Base-by-base conservation (phyloP, 2,888 invertebrate genomes). In the Ormyrus nitidulus region DNA sequence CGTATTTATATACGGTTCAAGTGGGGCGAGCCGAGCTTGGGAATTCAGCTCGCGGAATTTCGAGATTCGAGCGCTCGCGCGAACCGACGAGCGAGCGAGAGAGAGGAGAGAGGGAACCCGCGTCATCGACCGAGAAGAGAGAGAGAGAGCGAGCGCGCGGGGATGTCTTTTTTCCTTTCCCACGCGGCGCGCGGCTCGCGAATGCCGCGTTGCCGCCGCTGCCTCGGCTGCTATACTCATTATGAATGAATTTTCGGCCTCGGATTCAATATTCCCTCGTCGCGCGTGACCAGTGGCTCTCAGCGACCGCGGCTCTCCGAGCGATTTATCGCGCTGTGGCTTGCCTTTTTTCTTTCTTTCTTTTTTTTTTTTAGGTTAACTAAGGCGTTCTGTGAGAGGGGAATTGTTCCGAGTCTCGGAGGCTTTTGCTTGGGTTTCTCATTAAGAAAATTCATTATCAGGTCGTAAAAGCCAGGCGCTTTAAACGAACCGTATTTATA, bases 171-270 rank as follows among this genome's bases (percentile, higher is more conserved):
- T 80, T 80, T 80, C 80, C 80, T 77, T 80, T 80, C 80, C 80
- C 81, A 78, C 77, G 81, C 77, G 80, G 51, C 51, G 68, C 70
- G 70, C 49, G 58, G 64, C 54, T 34, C n/a, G 19, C 6, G 58
- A 58, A 44, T 10, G 58, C n/a, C 59, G 49, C 6, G 34, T 48
- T 58, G 6, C 11, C 66, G 73, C 19, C 64, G 71, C 53, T 34
- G 34, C 19, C 19, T 19, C 19, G 19, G 19, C 79, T 19, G 19
- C 19, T 19, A 19, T 71, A 75, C 74, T 81, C 81, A 81, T 81
- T 81, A 81, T 81, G 81, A 81, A 81, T 81, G 81, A 81, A 81
- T 81, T 81, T 81, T 77, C 73, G 81, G 74, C 70, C 77, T 73
- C 75, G 66, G 71, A 66, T 80, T 76, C 71, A 74, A 70, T 72